Conservation (phyloP, 2,113 vertebrate species). For the Madoqua kirkii region DNA sequence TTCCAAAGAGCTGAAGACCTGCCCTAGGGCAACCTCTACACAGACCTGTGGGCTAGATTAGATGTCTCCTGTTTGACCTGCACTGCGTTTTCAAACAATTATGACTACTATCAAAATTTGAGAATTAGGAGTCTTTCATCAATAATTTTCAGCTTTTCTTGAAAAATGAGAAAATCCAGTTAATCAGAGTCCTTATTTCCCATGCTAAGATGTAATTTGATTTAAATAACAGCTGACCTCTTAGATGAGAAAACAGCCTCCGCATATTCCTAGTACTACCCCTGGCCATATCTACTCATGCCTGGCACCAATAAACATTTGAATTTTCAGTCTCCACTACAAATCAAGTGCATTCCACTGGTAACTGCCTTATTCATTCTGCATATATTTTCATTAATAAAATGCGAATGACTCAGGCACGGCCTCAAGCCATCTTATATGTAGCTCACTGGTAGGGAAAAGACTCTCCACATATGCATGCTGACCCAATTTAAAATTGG, state of each 20-base stretch:
- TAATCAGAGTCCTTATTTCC: background rate
- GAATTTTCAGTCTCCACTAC: background rate
- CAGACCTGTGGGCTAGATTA: background rate
- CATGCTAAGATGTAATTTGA: background rate
- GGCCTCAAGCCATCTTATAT: background rate
- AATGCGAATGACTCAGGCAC: background rate
- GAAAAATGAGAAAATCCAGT: background rate
- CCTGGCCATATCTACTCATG: background rate
- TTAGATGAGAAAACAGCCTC: background rate
- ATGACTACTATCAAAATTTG: background rate
- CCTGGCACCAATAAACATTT: background rate
- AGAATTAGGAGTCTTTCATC: background rate
- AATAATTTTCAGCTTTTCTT: background rate
- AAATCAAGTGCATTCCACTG: background rate
- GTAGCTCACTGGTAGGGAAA: background rate
- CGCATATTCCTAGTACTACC: background rate
- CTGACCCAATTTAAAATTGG: background rate
- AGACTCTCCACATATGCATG: background rate
- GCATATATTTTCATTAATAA: background rate
- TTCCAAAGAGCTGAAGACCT: background rate
- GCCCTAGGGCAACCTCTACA: background rate
- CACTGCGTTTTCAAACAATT: background rate
- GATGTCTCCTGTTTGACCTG: background rate
- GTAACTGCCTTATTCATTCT: background rate
- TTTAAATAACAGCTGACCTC: background rate